phyloP scores from a whole-genome alignment of 2,888 invertebrate species.

The Oligia latruncula region DNA sequence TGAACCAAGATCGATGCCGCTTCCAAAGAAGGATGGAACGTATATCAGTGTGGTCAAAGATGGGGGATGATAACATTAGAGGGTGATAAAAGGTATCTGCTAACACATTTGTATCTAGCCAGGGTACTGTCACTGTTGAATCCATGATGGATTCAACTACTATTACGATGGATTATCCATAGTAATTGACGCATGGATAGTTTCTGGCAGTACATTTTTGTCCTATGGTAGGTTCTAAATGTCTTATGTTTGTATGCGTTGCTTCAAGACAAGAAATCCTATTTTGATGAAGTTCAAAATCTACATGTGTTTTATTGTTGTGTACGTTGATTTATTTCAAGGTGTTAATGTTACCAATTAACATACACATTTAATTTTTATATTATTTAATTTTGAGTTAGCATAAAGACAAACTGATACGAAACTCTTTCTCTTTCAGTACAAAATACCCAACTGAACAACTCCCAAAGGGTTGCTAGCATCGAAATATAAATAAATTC shows the following conservation, averaged over 20 bases:
- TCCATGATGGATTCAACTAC: constrained; percentile 1
- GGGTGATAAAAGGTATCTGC: constrained; percentile 25
- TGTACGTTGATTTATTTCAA: background rate
- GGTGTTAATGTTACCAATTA: background rate
- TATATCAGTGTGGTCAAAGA: constrained; percentile 43
- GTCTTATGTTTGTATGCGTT: background rate
- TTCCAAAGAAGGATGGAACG: constrained; percentile 61
- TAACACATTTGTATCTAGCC: constrained; percentile 27
- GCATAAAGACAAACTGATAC: background rate
- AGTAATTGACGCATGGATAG: background rate
- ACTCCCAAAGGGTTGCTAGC: constrained; percentile 29
- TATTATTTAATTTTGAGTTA: background rate
- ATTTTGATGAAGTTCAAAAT: background rate
- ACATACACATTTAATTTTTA: background rate
- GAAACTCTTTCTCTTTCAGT: constrained; percentile 11
- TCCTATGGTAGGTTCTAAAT: background rate
- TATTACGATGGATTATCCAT: background rate
- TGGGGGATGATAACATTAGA: constrained; percentile 33
- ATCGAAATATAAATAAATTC: constrained; percentile 36
- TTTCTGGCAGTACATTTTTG: too few species aligned
- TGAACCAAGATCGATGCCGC: constrained; percentile 72
- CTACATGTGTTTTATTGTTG: background rate
- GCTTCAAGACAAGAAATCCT: background rate
- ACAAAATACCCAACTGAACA: constrained; percentile 35
- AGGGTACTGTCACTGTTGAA: constrained; percentile 4